Conservation (phyloP, 2,888 invertebrate species). For the Pogonocherus hispidulus region DNA sequence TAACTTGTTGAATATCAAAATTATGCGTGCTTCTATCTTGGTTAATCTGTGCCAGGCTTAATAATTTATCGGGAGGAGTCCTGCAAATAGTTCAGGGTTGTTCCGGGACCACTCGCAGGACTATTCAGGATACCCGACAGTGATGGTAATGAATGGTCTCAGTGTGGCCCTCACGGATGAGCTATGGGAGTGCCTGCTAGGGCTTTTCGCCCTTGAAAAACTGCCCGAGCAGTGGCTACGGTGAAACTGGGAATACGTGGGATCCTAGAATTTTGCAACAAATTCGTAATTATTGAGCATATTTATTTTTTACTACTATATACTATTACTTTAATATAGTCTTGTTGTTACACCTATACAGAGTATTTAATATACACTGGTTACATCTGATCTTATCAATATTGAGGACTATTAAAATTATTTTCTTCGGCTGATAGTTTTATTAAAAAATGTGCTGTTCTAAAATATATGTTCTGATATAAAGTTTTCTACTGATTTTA, state of each 20-base stretch:
- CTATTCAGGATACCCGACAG: conserved; percentile 39
- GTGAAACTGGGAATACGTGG: background rate
- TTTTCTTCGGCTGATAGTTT: no score
- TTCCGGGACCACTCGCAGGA: conserved; percentile 33
- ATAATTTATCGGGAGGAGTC: conserved; percentile 37
- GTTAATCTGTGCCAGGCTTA: conserved; percentile 34
- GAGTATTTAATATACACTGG: no score
- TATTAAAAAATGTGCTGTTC: no score
- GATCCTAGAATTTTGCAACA: background rate
- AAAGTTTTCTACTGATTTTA: no score
- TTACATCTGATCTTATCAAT: no score
- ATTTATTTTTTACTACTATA: no score
- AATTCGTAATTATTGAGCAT: background rate
- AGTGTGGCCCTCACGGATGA: conserved; percentile 39
- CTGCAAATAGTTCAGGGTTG: conserved; percentile 36
- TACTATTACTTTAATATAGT: no score
- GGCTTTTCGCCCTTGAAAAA: conserved; percentile 16
- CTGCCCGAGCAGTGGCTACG: conserved; percentile 8
- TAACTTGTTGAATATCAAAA: conserved; percentile 38
- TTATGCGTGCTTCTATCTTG: conserved; percentile 33
- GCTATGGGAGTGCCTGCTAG: conserved; percentile 28
- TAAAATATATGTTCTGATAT: no score
- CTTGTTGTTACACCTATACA: no score
- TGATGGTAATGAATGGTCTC: conserved; percentile 43
- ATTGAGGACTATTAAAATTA: no score